These are phyloP conservation scores for Onthophagus taurus DNA, from an alignment of 1,140 invertebrate genomes.

Conservation along the genomic window DNA sequence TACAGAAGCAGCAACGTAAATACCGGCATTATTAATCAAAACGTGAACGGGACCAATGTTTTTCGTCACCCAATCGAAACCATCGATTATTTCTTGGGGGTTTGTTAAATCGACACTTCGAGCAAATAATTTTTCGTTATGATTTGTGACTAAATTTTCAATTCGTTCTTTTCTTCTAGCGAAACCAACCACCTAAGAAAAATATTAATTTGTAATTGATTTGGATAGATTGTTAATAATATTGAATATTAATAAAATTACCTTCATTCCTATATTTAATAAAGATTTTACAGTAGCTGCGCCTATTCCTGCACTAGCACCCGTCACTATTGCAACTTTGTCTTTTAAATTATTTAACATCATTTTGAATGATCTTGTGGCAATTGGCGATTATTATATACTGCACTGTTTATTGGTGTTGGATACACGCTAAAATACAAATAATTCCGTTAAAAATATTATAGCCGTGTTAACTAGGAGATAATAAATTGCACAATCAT, in stretches of 20 bases:
- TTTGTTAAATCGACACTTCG: slow-evolving; percentile 43
- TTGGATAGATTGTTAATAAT: not conserved
- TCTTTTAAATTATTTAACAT: not conserved
- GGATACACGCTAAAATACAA: no score
- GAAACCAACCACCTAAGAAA: slow-evolving; percentile 39
- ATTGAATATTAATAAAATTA: not conserved
- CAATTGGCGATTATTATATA: no score
- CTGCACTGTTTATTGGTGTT: no score
- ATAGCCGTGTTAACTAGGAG: no score
- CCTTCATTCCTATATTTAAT: no score
- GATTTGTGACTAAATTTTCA: slow-evolving; percentile 14
- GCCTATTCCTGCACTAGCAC: no score
- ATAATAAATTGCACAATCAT: no score
- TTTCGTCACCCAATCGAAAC: slow-evolving; percentile 37
- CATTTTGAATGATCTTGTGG: no score
- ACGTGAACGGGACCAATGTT: slow-evolving; percentile 41
- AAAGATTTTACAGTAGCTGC: no score
- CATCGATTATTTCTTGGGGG: slow-evolving; percentile 28
- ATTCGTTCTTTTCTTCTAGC: slow-evolving; percentile 38
- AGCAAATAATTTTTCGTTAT: slow-evolving; percentile 31
- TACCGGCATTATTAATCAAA: slow-evolving; percentile 13
- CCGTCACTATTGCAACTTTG: no score
- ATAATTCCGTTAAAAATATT: no score
- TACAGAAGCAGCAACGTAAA: slow-evolving; percentile 42
- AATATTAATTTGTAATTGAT: not conserved